Percentiles rank a stretch among this genome's conserved stretches.
phyloP scores from a whole-genome alignment of 1,140 invertebrate species.

The Macrosteles quadrilineatus region DNA sequence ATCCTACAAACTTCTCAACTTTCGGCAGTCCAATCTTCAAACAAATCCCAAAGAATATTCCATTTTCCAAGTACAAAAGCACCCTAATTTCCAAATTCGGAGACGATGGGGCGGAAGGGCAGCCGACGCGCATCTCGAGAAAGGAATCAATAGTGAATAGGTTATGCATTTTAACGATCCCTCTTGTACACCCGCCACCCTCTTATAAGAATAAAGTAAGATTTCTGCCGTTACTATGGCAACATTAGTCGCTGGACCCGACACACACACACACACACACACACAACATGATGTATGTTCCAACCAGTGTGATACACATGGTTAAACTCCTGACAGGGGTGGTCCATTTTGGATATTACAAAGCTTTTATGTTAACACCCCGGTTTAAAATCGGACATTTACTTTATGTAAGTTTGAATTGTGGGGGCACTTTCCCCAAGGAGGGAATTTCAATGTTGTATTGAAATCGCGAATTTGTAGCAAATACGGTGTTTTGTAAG shows the following conservation, averaged over 20 bases:
- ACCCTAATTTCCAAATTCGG: background rate
- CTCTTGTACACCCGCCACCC: background rate
- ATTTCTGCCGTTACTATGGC: conserved; percentile 31
- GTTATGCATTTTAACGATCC: conserved; percentile 40
- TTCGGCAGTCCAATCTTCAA: no score
- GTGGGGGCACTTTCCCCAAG: no score
- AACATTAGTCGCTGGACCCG: conserved; percentile 32
- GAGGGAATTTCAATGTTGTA: no score
- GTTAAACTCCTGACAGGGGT: background rate
- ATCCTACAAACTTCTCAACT: no score
- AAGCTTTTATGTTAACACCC: conserved; percentile 2
- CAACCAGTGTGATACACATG: background rate
- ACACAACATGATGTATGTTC: conserved; percentile 35
- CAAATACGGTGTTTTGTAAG: no score
- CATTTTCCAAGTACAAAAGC: background rate
- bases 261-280: background rate
- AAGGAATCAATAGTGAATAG: conserved; percentile 39
- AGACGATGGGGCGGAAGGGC: background rate
- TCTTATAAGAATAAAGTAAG: conserved; percentile 28
- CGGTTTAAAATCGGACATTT: background rate
- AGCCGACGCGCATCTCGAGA: background rate
- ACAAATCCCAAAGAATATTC: background rate
- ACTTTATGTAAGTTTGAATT: background rate
- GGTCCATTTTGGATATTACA: conserved; percentile 21
- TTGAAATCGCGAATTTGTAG: no score